phyloP scores from a whole-genome alignment of 1,140 invertebrate genomes.

The Drosophila willistoni region DNA sequence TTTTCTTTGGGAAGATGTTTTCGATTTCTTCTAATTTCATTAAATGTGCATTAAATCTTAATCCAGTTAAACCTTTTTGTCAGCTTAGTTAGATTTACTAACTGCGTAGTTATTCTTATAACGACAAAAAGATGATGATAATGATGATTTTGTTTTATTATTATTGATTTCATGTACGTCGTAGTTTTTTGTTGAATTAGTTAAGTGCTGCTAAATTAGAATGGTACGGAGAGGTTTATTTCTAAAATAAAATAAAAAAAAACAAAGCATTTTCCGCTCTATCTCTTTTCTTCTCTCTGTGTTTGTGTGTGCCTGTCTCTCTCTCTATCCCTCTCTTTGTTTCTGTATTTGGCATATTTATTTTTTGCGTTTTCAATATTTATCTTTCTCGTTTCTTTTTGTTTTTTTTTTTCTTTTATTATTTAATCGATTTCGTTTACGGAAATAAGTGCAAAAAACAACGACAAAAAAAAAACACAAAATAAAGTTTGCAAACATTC shows the following conservation, averaged over 20 bases:
- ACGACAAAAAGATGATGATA: conserved; percentile 54
- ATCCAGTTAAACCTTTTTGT: conserved; percentile 31
- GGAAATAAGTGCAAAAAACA: conserved; percentile 53
- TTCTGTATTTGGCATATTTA: conserved; percentile 32
- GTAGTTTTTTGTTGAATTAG: conserved; percentile 78
- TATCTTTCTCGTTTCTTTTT: conserved; percentile 48
- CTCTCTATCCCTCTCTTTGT: conserved; percentile 17
- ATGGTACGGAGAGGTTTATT: conserved; percentile 28
- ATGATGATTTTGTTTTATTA: conserved; percentile 25
- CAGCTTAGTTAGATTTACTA: conserved; percentile 61
- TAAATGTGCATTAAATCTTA: not conserved
- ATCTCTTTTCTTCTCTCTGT: conserved; percentile 1
- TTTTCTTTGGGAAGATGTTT: not conserved
- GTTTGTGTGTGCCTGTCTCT: not conserved
- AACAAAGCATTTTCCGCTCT: conserved; percentile 9
- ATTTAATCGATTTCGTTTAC: conserved; percentile 77
- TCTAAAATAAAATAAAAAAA: conserved; percentile 30
- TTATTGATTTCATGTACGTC: conserved; percentile 73
- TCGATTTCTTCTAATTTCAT: not conserved
- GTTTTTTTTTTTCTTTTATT: conserved; percentile 55
- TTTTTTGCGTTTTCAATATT: conserved; percentile 68
- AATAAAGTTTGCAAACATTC: conserved; percentile 61
- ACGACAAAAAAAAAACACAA: conserved; percentile 25
- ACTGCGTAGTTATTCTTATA: conserved; percentile 70
- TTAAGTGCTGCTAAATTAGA: conserved; percentile 73